Base-by-base conservation (phyloP, 23 tunicate species). In the Diplosoma virens region DNA sequence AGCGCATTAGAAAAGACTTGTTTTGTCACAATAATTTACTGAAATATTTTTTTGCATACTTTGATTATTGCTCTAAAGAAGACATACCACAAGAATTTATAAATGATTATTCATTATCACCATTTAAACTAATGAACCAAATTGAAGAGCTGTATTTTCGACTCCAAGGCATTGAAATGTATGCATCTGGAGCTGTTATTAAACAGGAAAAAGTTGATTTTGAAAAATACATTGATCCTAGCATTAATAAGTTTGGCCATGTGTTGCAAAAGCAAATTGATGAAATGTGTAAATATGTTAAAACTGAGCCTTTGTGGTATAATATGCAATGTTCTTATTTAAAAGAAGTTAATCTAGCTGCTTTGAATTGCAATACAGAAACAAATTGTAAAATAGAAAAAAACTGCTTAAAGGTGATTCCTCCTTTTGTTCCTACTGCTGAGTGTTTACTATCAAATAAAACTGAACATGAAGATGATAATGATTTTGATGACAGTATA, bases 91-190 rank as follows among this genome's bases (percentile, higher is more conserved):
- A 46, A 17, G 73, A n/a, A 14, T 79, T 86, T 32, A 59, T 58
- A n/a, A 75, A 85, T 25, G 25, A 24, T 56, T n/a, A 55, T 2
- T 34, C 17, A 41, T 11, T 2, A 0, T 67, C 72, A 6, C 81
- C 53, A 6, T 81, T 71, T 71, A 33, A 29, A 30, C 80, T 86
- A 1, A 86, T 86, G 93, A 63, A 72, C 4, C 71, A 86, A 30
- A 72, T 79, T 72, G 93, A 86, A 25, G 54, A 79, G 23, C 59
- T 86, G 36, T 86, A 79, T 31, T 79, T 79, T 61, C 74, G 79
- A 53, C 47, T 86, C 2, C 34, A 53, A 35, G 80, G 64, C 32
- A 46, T 47, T 22, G 93, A 79, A 71, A 70, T 17, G 25, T 86
- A 66, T 47, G 33, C 45, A 65, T 63, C 78, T 3, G 82, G 67